Evolutionary conservation across 2,797 vertebrate species (phyloP).

Genomic region (Cryptoprocta ferox): DNA sequence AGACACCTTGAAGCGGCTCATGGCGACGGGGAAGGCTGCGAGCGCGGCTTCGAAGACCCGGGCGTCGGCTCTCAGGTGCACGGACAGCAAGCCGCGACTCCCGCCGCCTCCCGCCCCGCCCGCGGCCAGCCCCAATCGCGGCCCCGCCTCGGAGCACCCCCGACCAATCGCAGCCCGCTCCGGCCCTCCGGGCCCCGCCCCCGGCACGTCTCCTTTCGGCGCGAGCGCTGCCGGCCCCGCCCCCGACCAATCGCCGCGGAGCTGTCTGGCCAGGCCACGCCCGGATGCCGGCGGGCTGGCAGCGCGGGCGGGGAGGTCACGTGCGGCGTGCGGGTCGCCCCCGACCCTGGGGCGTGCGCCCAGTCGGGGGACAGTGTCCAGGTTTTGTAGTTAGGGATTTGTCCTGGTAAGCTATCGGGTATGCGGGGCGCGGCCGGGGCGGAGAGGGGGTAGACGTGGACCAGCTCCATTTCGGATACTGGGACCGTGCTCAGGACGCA

Average conservation of each 20-base stretch:
- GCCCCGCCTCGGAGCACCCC: constrained; percentile 29
- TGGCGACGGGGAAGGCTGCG: constrained; percentile 73
- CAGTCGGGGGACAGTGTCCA: fast-evolving
- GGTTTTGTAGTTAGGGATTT: background rate
- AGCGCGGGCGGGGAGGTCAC: background rate
- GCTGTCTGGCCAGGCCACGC: background rate
- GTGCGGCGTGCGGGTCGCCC: background rate
- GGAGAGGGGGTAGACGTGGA: background rate
- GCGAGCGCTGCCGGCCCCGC: background rate
- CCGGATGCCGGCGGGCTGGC: background rate
- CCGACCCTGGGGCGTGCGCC: fast-evolving
- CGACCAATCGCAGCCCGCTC: constrained; percentile 54
- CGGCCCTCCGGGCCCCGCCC: background rate
- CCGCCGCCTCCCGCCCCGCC: background rate
- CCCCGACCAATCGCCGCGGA: background rate
- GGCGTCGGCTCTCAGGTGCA: constrained; percentile 63
- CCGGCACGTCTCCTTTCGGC: fast-evolving
- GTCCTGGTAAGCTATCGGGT: background rate
- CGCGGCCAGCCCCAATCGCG: background rate
- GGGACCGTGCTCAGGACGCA: background rate
- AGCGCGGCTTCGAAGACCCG: background rate
- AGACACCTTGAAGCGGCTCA: constrained; percentile 96
- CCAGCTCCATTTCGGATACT: background rate
- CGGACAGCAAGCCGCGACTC: background rate
- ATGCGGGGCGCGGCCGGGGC: background rate